phyloP scores from a whole-genome alignment of 2,113 vertebrate species.

The Sterrhoptilus dennistouni region DNA sequence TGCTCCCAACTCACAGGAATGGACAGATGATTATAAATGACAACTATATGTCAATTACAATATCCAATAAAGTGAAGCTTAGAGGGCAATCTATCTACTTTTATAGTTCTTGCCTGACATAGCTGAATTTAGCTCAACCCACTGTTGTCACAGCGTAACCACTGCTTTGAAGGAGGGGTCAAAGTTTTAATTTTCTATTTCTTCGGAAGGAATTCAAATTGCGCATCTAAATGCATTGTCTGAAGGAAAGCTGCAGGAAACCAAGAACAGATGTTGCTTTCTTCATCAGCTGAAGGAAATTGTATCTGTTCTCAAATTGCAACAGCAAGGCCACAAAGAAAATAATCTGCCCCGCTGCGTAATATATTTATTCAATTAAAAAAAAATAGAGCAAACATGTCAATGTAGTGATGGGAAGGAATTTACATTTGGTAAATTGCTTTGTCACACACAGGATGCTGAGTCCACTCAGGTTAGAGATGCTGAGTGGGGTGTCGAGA shows the following conservation, averaged over 20 bases:
- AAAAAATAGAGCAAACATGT: conserved; percentile 13
- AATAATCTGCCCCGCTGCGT: conserved; percentile 69
- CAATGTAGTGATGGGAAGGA: conserved; percentile 33
- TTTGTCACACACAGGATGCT: neutral
- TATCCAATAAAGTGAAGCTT: conserved; percentile 90
- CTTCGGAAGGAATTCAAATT: conserved; percentile 31
- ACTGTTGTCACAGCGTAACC: conserved; percentile 75
- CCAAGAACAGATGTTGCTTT: conserved; percentile 48
- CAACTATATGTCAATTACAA: conserved; percentile 91
- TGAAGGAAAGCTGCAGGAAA: conserved; percentile 60
- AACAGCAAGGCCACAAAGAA: conserved; percentile 66
- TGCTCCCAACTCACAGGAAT: conserved; percentile 86
- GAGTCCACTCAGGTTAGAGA: neutral
- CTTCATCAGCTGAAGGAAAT: conserved; percentile 54
- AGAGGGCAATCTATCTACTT: conserved; percentile 86
- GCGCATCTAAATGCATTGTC: neutral
- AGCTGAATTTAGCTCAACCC: conserved; percentile 75
- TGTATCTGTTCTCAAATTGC: conserved; percentile 48
- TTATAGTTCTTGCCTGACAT: conserved; percentile 81
- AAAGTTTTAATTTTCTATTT: conserved; percentile 38
- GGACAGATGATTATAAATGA: conserved; percentile 93
- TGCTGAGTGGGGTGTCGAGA: neutral
- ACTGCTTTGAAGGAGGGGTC: conserved; percentile 54
- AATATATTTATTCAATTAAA: conserved; percentile 73
- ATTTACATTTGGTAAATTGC: neutral